Conservation (phyloP, 2,113 vertebrate genomes). For the Pedionomus torquatus region DNA sequence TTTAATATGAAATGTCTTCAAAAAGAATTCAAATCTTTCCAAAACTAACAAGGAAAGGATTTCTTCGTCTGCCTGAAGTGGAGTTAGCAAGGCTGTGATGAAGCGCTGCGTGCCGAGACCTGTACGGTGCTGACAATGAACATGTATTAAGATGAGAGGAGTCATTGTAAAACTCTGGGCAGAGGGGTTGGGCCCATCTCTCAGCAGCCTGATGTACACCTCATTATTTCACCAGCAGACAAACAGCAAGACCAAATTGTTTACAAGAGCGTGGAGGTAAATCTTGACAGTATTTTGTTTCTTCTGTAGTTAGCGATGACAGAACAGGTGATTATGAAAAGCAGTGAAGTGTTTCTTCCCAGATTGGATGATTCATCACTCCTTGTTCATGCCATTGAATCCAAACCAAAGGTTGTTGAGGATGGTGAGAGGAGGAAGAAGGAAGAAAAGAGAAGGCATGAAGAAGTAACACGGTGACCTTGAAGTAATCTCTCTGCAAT, state of each 20-base stretch:
- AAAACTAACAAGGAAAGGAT: slow-evolving; percentile 59
- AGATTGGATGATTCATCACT: not conserved
- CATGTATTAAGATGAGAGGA: not conserved
- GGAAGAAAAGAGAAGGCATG: not conserved
- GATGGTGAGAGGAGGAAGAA: not conserved
- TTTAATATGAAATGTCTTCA: not conserved
- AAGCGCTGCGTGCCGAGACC: not conserved
- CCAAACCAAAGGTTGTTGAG: not conserved
- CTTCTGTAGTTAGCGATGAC: slow-evolving; percentile 10
- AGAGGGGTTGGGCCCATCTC: slow-evolving; percentile 5
- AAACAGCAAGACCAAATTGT: not conserved
- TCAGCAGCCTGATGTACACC: not conserved
- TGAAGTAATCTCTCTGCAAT: not conserved
- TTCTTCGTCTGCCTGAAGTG: slow-evolving; percentile 1
- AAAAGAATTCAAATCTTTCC: slow-evolving; percentile 17
- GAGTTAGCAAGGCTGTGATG: not conserved
- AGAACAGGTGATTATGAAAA: slow-evolving; percentile 21
- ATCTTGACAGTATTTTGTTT: slow-evolving; percentile 6
- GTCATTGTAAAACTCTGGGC: slow-evolving; percentile 5
- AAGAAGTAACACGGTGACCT: not conserved
- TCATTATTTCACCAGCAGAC: not conserved
- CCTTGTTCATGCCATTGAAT: not conserved
- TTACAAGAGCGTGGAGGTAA: not conserved
- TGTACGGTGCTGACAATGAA: not conserved
- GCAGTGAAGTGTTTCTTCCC: slow-evolving; percentile 6